Evolutionary conservation across 2,888 invertebrate species (phyloP), one percentile per base, ranked within the genome.

Genomic region (Autographa pulchrina): DNA sequence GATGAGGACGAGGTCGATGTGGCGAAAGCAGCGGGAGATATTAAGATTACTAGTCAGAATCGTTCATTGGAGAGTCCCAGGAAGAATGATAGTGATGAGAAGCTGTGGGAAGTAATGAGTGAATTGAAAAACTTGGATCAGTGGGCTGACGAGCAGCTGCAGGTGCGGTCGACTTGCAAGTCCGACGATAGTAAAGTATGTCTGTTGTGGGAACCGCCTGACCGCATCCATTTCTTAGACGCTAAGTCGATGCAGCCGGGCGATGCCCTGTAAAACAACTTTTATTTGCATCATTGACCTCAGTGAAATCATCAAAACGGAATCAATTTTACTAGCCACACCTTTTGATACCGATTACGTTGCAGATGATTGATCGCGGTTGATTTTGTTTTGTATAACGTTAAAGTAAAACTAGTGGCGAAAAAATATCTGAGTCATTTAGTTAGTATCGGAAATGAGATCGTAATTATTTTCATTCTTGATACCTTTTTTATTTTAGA

Each of bases 131-230:
- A 90, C 76, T 92, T 95, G 43, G 95, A 95, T 77, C 89, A 90
- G 77, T 95, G 95, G 94, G 95, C 94, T 0, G 95, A 95, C 70
- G 94, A 95, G 72, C 94, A 94, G 82, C 81, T 94, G 81, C 86
- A 90, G 72, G 80, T 81, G 52, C 90, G 88, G 70, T 91, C 93
- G 35, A 83, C 88, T 0, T 90, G 87, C 76, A 93, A 91, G 80
- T 92, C 93, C 65, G 95, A 95, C 54, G 95, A 95, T 73, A 92
- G 88, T 81, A 93, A 93, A 88, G 95, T 95, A 86, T 80, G 89
- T 82, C 68, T 68, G 35, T 20, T 25, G 18, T 32, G 72, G 70
- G 69, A 68, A 75, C 61, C 62, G 75, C 66, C 74, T 65, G 41
- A 31, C 41, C 54, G 48, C 62, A 35, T 67, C 18, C 25, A 58